Evolutionary conservation across 2,113 vertebrate genomes (phyloP).

Genomic region (Channa argus): DNA sequence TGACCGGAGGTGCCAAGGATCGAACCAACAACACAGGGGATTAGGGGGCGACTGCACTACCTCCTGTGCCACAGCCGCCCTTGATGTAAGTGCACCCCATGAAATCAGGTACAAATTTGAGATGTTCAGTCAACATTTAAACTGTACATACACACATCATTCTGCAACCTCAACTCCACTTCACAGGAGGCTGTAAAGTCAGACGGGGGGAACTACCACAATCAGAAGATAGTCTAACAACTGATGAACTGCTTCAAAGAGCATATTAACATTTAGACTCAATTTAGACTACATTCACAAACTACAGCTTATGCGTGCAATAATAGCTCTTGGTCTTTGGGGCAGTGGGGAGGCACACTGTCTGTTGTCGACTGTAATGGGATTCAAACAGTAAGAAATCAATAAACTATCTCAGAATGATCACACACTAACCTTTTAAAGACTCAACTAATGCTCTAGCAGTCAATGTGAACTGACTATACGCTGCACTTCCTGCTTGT

Average conservation of each 20-base stretch:
- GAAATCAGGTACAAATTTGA: slow-evolving; percentile 15
- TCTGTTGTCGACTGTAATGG: slow-evolving; percentile 42
- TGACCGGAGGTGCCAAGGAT: too few species aligned
- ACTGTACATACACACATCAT: not conserved
- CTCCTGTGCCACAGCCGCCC: too few species aligned
- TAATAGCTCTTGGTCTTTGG: slow-evolving; percentile 27
- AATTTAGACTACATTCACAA: slow-evolving; percentile 31
- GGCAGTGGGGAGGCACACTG: slow-evolving; percentile 26
- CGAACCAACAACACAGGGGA: too few species aligned
- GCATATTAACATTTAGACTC: slow-evolving; percentile 12
- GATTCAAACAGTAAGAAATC: slow-evolving; percentile 60
- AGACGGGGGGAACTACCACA: not conserved
- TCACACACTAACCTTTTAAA: slow-evolving; percentile 50
- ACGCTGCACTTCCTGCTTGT: slow-evolving; percentile 38
- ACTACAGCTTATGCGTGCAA: not conserved
- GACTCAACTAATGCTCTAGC: slow-evolving; percentile 38
- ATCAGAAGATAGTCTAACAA: slow-evolving; percentile 10
- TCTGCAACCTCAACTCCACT: not conserved
- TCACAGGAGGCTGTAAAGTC: slow-evolving; percentile 7
- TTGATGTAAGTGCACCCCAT: not conserved
- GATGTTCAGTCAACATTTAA: too few species aligned
- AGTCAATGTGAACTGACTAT: slow-evolving; percentile 36
- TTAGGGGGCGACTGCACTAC: too few species aligned
- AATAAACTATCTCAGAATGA: slow-evolving; percentile 64
- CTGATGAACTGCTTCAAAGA: slow-evolving; percentile 9